Evolutionary conservation across 2,888 invertebrate species (phyloP), one percentile per base, ranked within the genome.

Genomic region (Andricus curvator): DNA sequence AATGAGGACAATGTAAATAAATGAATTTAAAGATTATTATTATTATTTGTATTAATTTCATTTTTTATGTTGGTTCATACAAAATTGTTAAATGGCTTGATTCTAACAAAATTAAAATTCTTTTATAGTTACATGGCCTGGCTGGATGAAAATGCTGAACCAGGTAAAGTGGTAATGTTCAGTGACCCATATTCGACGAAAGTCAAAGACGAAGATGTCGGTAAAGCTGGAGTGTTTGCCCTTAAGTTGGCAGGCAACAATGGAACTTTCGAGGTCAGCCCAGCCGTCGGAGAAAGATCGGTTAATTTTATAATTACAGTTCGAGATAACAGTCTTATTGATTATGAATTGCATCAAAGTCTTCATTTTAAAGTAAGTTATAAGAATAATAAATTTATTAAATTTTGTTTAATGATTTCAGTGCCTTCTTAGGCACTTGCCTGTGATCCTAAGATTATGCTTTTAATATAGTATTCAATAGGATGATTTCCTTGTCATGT

Each of bases 231-330:
- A 9, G 96, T 97, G 11, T 97, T 98, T 90, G 96, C 97, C 0
- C 93, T 98, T 48, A 95, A 95, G 60, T 93, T 98, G 84, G 94
- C 95, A 20, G 96, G 96, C 81, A 97, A 97, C 91, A 97, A 97
- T 91, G 97, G 96, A 56, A 97, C 97, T 5, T 99, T 99, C 90
- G 97, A 98, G 92, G 96, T 99, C 80, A 94, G 95, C 9, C 98
- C 98, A 0, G 95, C 95, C 51, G 96, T 97, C 2, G 96, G 96
- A 0, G 97, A 97, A 90, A 95, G 96, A 81, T 95, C 95, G 83
- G 95, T 96, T 3, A 96, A 95, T 86, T 98, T 98, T 90, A 94
- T 96, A 78, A 95, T 99, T 84, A 95, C 95, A 90, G 97, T 99
- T 41, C 95, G 97, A 82, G 97, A 98, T 91, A 96, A 97, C 84